Evolutionary conservation across 2,113 vertebrate species (phyloP).

Genomic region (Hassar affinis): DNA sequence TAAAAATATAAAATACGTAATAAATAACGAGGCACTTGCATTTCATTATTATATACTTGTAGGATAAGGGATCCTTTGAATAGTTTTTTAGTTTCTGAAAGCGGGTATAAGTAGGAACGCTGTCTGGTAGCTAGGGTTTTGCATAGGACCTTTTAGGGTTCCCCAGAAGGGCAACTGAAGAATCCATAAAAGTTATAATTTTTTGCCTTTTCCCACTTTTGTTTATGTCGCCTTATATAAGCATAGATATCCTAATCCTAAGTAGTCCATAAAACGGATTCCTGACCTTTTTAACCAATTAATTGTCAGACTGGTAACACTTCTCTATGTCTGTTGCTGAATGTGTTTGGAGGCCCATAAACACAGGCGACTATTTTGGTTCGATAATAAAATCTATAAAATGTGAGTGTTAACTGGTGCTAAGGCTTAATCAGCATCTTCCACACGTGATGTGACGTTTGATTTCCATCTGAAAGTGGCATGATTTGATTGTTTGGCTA

Average conservation of each 20-base stretch:
- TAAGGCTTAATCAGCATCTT: conserved; percentile 14
- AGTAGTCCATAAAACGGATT: neutral
- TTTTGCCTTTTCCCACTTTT: neutral
- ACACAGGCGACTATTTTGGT: neutral
- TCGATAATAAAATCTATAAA: conserved; percentile 8
- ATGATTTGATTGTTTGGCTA: neutral
- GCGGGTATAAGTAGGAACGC: neutral
- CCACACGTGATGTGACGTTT: conserved; percentile 18
- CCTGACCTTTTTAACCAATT: neutral
- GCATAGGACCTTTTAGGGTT: neutral
- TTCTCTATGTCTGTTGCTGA: neutral
- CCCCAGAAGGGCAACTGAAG: neutral
- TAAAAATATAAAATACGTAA: too few relatives aligned
- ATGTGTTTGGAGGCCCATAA: neutral
- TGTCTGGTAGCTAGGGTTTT: neutral
- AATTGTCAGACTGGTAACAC: neutral
- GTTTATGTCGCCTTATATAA: neutral
- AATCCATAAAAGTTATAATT: neutral
- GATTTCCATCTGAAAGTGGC: conserved; percentile 21
- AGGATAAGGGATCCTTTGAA: neutral
- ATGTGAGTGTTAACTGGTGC: neutral
- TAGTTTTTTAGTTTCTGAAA: neutral
- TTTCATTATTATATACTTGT: neutral
- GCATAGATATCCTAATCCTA: neutral
- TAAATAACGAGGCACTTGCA: neutral